Evolutionary conservation across 1,140 invertebrate genomes (phyloP), one percentile per base, ranked within the genome.

Genomic region (Mactra quadrangularis): DNA sequence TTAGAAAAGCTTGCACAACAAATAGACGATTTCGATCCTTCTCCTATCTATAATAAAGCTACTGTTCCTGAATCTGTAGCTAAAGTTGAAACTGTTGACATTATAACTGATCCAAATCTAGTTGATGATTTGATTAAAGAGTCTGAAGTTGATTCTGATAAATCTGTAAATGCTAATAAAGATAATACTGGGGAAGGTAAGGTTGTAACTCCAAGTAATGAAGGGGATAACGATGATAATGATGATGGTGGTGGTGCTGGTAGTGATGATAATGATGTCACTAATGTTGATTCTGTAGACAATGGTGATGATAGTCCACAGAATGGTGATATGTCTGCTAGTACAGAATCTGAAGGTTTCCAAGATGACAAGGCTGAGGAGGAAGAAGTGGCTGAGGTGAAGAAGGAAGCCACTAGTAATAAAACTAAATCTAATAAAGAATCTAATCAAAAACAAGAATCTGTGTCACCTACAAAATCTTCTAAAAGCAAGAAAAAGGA

Each of bases 401-500:
- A 55, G 13, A 71, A 77, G 22, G 71, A 35, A 11, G 68, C 53
- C 13, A 29, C 50, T 22, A 29, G 77, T 17, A 84, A 84, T 52
- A 75, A 81, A 75, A 77, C 81, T 17, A 53, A 62, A 22, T 19
- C 33, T 55, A 72, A 71, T 27, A 59, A 78, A 50, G 57, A 53
- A 33, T 50, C 33, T 41, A 53, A 1, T 68, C 72, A 82, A 62
- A 85, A 62, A 71, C 3, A 52, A 2, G 77, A 81, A 41, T 38
- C 45, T 2, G 45, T 25, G 9, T 71, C 64, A 29, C 77, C 77
- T 38, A 70, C 60, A 17, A 87, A 87, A 50, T 60, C 55, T n/a
- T 13, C 53, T 29, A 90, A 90, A 84, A 88, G 82, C 71, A 90
- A 90, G 75, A 90, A 86, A 78, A 90, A 90, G 75, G 89, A 90